phyloP scores from a whole-genome alignment of 2,888 invertebrate species.

The Zygogramma bicolorata region DNA sequence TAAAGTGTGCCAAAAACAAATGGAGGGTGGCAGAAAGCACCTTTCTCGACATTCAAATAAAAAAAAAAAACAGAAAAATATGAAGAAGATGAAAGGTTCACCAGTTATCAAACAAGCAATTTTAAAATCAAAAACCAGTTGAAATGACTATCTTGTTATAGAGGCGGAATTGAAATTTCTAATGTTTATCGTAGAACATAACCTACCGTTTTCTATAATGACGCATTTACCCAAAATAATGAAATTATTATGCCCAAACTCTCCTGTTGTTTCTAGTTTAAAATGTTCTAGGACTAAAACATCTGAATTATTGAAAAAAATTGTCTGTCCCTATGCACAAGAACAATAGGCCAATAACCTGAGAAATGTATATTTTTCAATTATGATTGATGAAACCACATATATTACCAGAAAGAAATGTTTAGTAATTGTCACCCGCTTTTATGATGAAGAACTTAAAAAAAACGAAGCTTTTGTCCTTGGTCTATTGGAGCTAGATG shows the following conservation, averaged over 20 bases:
- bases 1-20: constrained; percentile 3
- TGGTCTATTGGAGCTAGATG: constrained; percentile 1
- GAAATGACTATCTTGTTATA: constrained; percentile 1
- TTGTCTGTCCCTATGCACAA: background rate
- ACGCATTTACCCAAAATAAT: background rate
- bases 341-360: background rate
- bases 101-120: constrained; percentile 3
- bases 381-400: constrained; percentile 27
- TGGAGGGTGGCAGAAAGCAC: background rate
- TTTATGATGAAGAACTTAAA: constrained; percentile 21
- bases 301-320: background rate
- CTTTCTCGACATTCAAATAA: background rate
- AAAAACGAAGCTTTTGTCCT: constrained; percentile 15
- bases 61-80: background rate
- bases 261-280: background rate
- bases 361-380: constrained; percentile 12
- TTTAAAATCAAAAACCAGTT: background rate
- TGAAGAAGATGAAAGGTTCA: background rate
- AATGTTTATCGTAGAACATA: constrained; percentile 3
- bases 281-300: background rate
- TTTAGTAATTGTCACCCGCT: constrained; percentile 21
- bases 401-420: constrained; percentile 18
- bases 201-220: background rate
- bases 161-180: background rate
- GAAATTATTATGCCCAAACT: constrained; percentile 3